These are phyloP conservation scores for Hirundichthys speculiger DNA, from an alignment of 2,113 vertebrate species.

Conservation along the genomic window DNA sequence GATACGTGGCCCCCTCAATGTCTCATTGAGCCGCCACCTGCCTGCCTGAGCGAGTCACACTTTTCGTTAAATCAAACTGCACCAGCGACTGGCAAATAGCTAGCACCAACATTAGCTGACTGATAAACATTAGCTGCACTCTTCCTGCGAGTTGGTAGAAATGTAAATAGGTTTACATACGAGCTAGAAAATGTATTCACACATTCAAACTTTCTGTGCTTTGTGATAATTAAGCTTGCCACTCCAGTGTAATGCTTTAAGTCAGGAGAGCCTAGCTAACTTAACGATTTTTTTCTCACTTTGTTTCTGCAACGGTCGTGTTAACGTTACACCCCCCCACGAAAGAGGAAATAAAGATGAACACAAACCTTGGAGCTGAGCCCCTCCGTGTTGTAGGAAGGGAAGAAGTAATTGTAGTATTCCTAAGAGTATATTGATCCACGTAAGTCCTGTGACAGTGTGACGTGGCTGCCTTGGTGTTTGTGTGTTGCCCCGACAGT, in stretches of 20 bases:
- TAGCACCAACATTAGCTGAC: slow-evolving; percentile 44
- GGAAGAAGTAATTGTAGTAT: slow-evolving; percentile 86
- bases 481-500: slow-evolving; percentile 91
- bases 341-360: slow-evolving; percentile 13
- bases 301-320: slow-evolving; percentile 19
- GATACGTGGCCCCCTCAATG: rapidly evolving
- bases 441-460: slow-evolving; percentile 87
- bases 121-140: slow-evolving; percentile 38
- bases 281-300: slow-evolving; percentile 45
- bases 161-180: background rate
- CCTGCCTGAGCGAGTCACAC: slow-evolving; percentile 10
- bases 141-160: background rate
- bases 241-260: slow-evolving; percentile 5
- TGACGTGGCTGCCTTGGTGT: slow-evolving; percentile 83
- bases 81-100: slow-evolving; percentile 68
- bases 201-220: background rate
- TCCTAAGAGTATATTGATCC: slow-evolving; percentile 89
- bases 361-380: slow-evolving; percentile 88
- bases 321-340: slow-evolving; percentile 2
- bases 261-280: slow-evolving; percentile 54
- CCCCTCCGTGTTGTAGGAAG: slow-evolving; percentile 86
- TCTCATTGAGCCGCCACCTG: background rate
- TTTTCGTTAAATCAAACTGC: slow-evolving; percentile 21
- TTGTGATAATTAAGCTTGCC: background rate
- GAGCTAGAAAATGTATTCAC: background rate